These are phyloP conservation scores for Drosophila parvula DNA, from an alignment of 1,140 invertebrate species.

Conservation along the genomic window DNA sequence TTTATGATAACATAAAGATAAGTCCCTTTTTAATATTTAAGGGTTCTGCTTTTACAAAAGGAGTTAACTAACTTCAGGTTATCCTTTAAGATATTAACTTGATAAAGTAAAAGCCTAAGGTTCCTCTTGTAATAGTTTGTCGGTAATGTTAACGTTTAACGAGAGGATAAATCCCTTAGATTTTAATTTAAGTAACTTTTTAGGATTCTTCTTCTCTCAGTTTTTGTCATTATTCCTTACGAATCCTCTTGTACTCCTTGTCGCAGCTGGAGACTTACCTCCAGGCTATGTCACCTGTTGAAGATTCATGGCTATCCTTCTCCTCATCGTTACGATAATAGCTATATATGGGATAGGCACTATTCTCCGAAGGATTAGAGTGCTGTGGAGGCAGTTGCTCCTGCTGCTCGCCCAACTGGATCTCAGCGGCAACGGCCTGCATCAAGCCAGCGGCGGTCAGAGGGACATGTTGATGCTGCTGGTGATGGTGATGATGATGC, in stretches of 20 bases:
- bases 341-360: slow-evolving; percentile 56
- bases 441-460: slow-evolving; percentile 55
- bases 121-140: not conserved
- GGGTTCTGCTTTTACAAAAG: no score
- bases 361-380: slow-evolving; percentile 15
- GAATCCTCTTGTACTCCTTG: no score
- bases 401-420: slow-evolving; percentile 53
- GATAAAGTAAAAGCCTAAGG: no score
- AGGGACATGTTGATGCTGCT: slow-evolving; percentile 29
- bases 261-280: slow-evolving; percentile 53
- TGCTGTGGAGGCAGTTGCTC: slow-evolving; percentile 14
- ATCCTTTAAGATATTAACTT: no score
- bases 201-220: not conserved
- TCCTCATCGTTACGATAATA: slow-evolving; percentile 51
- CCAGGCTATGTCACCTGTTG: slow-evolving; percentile 44
- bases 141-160: not conserved
- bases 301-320: slow-evolving; percentile 22
- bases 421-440: slow-evolving; percentile 53
- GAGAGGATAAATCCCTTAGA: not conserved
- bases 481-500: slow-evolving; percentile 29
- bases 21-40: no score
- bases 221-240: not conserved
- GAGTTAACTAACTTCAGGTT: no score
- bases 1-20: no score
- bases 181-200: not conserved